These are phyloP conservation scores for Sepiola atlantica DNA, from an alignment of 2,888 invertebrate species.

Conservation along the genomic window DNA sequence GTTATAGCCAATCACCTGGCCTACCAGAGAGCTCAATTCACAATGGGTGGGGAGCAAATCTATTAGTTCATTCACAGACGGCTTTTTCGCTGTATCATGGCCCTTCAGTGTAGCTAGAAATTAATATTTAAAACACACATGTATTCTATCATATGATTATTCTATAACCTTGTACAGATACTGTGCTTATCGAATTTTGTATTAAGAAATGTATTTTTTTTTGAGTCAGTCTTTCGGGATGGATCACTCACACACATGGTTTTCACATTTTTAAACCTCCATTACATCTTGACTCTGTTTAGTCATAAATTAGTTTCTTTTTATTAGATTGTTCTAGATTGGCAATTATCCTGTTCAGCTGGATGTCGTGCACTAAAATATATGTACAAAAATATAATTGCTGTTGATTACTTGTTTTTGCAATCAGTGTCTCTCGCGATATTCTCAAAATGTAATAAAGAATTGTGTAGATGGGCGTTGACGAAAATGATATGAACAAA, in stretches of 20 bases:
- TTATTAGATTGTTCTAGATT: constrained; percentile 8
- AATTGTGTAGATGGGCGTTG: not conserved
- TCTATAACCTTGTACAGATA: not conserved
- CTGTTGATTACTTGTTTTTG: not conserved
- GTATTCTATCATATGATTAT: not conserved
- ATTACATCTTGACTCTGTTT: not conserved
- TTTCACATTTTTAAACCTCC: not conserved
- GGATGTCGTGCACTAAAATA: not conserved
- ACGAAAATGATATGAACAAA: not conserved
- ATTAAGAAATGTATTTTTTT: not conserved
- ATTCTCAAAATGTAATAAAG: not conserved
- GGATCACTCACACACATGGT: not conserved
- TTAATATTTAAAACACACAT: too few relatives aligned
- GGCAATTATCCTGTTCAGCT: not conserved
- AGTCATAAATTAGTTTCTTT: not conserved
- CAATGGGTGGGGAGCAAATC: too few relatives aligned
- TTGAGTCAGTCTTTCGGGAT: not conserved
- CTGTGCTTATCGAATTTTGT: not conserved
- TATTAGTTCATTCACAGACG: too few relatives aligned
- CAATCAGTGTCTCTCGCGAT: not conserved
- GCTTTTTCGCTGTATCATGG: too few relatives aligned
- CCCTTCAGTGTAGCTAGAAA: too few relatives aligned
- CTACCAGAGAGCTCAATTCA: too few relatives aligned
- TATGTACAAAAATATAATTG: not conserved
- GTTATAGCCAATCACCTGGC: too few relatives aligned